These are phyloP conservation scores for Gonioctena quinquepunctata DNA, from an alignment of 1,140 invertebrate species.

Conservation along the genomic window DNA sequence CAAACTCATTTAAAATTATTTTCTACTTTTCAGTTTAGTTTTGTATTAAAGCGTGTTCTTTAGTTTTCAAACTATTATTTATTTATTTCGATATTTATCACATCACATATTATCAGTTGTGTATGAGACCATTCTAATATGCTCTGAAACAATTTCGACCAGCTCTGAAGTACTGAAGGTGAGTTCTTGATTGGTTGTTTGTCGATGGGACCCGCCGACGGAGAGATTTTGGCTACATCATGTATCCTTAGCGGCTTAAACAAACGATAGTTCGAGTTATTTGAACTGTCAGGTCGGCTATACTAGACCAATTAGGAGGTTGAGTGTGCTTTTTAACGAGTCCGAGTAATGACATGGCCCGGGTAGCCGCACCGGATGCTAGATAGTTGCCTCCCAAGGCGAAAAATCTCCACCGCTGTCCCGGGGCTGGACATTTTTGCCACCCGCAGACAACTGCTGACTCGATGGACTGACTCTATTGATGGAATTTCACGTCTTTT, in stretches of 20 bases:
- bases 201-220: constrained; percentile 4
- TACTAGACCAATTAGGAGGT: constrained; percentile 42
- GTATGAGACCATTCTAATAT: too few species aligned
- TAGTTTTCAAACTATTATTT: too few species aligned
- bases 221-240: constrained; percentile 30
- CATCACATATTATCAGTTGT: too few species aligned
- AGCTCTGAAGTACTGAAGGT: background rate
- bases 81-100: too few species aligned
- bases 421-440: constrained; percentile 27
- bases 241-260: constrained; percentile 24
- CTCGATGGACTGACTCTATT: background rate
- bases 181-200: constrained; percentile 18
- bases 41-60: too few species aligned
- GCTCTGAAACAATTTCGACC: background rate
- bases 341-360: constrained; percentile 40
- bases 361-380: constrained; percentile 38
- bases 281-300: constrained; percentile 37
- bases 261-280: constrained; percentile 30
- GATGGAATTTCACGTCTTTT: background rate
- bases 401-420: constrained; percentile 21
- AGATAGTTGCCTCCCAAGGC: constrained; percentile 32
- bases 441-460: constrained; percentile 30
- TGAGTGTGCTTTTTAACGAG: constrained; percentile 44
- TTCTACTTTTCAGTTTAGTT: too few species aligned
- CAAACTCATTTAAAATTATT: too few species aligned